Evolutionary conservation across 2,888 invertebrate genomes (phyloP), one percentile per base, ranked within the genome.

Genomic region (Petrolisthes manimaculis): DNA sequence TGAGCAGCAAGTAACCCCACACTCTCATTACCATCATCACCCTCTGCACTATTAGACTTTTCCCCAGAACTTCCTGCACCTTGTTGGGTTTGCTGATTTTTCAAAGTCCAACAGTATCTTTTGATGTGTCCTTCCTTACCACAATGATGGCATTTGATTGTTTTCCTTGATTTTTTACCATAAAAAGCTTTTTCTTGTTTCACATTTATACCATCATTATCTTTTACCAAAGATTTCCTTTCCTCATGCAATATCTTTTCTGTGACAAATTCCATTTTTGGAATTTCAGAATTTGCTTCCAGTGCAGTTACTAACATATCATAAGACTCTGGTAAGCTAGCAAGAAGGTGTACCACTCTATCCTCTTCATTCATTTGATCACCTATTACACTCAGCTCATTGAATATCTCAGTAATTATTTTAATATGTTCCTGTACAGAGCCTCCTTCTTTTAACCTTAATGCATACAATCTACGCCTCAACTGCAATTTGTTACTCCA

Each of bases 401-500:
- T 55, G 54, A 84, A 84, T 9, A 84, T 51, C 24, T 85, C 85
- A 53, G 85, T 85, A 61, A 85, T 85, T 77, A 24, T 61, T 55
- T 85, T 85, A 61, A 85, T 61, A 85, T 85, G 85, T 6, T 85
- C 78, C 55, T 85, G 85, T 8, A 85, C 78, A 14, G 61, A 78
- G 61, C 61, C 78, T 56, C 85, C 78, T 75, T 85, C 85, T 85
- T 67, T 75, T 37, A 85, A 67, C 67, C 78, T 77, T 56, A 77
- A 78, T 1, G 85, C 53, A 69, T 69, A 84, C 37, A 84, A 77
- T 21, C 77, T 54, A 18, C 78, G 78, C 56, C 67, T 9, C 56
- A 85, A 56, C 56, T 77, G 78, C n/a, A 85, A 53, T 79, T 85
- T 85, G 54, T 85, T 85, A 67, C 37, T 56, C 85, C 85, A 85